Conservation (phyloP, 2,113 vertebrate species). For the Engystomops pustulosus region DNA sequence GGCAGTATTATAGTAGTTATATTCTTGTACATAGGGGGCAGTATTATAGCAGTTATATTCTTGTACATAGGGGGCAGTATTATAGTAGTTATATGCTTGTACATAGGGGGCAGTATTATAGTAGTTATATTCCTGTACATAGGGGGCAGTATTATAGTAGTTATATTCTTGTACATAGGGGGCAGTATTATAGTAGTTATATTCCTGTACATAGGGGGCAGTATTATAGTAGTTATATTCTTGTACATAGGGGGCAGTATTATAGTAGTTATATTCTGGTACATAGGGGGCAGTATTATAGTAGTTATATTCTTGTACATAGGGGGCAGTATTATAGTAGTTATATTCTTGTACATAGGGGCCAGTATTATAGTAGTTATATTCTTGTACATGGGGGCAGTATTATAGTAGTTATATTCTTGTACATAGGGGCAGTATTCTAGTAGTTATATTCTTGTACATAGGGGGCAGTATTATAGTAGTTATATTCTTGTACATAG, state of each 20-base stretch:
- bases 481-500: slow-evolving; percentile 3
- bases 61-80: background rate
- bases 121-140: slow-evolving; percentile 10
- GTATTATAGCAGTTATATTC: slow-evolving; percentile 10
- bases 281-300: background rate
- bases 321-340: background rate
- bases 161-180: slow-evolving; percentile 12
- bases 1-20: slow-evolving; percentile 11
- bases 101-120: slow-evolving; percentile 10
- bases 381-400: background rate
- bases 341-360: background rate
- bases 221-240: slow-evolving; percentile 1
- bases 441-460: slow-evolving; percentile 2
- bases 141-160: slow-evolving; percentile 1
- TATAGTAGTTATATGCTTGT: slow-evolving; percentile 13
- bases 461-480: background rate
- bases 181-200: slow-evolving; percentile 3
- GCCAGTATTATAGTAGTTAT: slow-evolving; percentile 9
- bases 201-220: background rate
- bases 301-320: slow-evolving; percentile 4
- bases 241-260: slow-evolving; percentile 1
- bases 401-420: slow-evolving; percentile 14
- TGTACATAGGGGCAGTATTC: background rate
- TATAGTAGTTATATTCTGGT: slow-evolving; percentile 9
- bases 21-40: background rate